A percentile compares a stretch with the other conserved stretches of the same genome.
These are phyloP conservation scores for Sylvicola cinctus DNA, from an alignment of 2,888 invertebrate genomes.

Conservation along the genomic window DNA sequence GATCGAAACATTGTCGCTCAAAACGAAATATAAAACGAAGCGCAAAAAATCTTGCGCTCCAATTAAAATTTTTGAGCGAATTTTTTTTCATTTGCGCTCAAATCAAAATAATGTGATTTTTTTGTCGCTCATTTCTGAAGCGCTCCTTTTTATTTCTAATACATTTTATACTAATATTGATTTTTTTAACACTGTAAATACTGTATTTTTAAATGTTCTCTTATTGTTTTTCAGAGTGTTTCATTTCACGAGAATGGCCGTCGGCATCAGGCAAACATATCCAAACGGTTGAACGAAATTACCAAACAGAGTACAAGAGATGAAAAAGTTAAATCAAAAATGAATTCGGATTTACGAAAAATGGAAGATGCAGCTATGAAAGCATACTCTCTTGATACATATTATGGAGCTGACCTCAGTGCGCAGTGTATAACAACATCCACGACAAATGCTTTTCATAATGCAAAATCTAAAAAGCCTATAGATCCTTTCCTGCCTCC, in stretches of 20 bases:
- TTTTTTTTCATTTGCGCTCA: no score
- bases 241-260: constrained; percentile 90
- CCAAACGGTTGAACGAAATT: constrained; percentile 64
- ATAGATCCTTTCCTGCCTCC: constrained; percentile 6
- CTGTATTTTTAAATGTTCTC: no score
- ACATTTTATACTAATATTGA: no score
- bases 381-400: constrained; percentile 71
- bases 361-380: constrained; percentile 84
- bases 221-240: constrained; percentile 62
- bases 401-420: not conserved
- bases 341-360: constrained; percentile 57
- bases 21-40: no score
- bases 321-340: constrained; percentile 53
- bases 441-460: constrained; percentile 25
- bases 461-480: constrained; percentile 4
- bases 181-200: no score
- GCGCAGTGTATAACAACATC: not conserved
- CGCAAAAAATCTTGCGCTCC: no score
- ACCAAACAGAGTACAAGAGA: constrained; percentile 65
- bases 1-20: no score
- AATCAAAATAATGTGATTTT: no score
- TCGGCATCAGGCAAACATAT: constrained; percentile 79
- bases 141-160: no score
- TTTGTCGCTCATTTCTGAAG: no score
- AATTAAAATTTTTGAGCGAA: no score